Percentiles rank a stretch among this genome's conserved stretches.
These are phyloP conservation scores for Petrocephalus zakoni DNA, from an alignment of 2,113 vertebrate species.

Conservation along the genomic window DNA sequence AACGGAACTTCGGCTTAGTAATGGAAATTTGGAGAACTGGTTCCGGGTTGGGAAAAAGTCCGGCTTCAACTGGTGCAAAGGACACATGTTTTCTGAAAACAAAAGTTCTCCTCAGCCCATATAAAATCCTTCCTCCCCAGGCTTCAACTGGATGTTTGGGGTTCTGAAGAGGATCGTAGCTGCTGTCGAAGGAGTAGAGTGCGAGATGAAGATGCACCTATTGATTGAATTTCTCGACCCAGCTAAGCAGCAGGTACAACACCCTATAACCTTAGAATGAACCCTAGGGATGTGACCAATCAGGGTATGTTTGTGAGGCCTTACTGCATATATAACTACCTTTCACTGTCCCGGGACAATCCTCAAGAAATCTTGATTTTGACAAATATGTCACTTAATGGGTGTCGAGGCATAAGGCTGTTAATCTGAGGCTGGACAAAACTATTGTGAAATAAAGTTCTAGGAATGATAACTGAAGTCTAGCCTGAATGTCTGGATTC, in stretches of 20 bases:
- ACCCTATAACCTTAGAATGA: neutral
- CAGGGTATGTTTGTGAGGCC: neutral
- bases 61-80: neutral
- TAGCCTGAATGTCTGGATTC: neutral
- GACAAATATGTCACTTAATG: neutral
- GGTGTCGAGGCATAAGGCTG: neutral
- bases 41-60: no score
- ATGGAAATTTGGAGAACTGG: no score
- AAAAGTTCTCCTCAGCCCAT: neutral
- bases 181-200: slow-evolving; percentile 18
- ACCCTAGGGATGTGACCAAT: neutral
- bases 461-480: neutral
- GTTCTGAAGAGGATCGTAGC: slow-evolving; percentile 45
- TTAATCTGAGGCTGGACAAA: neutral
- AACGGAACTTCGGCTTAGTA: no score
- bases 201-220: slow-evolving; percentile 24
- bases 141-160: slow-evolving; percentile 58
- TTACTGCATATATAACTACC: neutral
- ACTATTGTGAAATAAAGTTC: neutral
- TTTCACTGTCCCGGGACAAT: neutral
- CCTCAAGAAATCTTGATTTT: neutral
- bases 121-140: slow-evolving; percentile 26
- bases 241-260: slow-evolving; percentile 39
- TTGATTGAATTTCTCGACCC: slow-evolving; percentile 51
- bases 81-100: neutral